Conservation (phyloP, 2,888 invertebrate species). For the Mongoloraphidia duomilia region DNA sequence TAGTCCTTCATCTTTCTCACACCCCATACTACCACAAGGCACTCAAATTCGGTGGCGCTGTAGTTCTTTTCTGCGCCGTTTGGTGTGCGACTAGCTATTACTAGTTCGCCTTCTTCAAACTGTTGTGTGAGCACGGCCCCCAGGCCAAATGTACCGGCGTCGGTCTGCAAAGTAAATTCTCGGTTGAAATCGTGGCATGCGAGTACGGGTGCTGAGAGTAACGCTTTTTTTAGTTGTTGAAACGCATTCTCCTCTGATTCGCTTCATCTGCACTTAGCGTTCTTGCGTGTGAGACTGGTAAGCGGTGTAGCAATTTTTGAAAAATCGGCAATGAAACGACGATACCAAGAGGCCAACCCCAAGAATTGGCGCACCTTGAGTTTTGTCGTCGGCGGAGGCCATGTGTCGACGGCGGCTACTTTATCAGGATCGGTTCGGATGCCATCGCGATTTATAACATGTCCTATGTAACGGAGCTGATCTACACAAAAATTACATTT, state of each 20-base stretch:
- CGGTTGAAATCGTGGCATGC: not conserved
- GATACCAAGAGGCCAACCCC: too few species aligned
- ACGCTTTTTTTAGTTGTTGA: too few species aligned
- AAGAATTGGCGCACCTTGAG: too few species aligned
- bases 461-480: too few species aligned
- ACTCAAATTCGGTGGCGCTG: constrained; percentile 3
- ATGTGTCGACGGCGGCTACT: not conserved
- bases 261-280: not conserved
- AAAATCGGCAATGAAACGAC: too few species aligned
- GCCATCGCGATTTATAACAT: too few species aligned
- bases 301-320: too few species aligned
- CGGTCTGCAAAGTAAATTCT: constrained; percentile 10
- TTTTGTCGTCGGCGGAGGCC: not conserved
- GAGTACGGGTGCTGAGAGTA: constrained; percentile 2
- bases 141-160: constrained; percentile 4
- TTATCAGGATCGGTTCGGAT: not conserved
- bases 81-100: constrained; percentile 8
- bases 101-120: constrained; percentile 1
- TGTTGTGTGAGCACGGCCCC: constrained; percentile 8
- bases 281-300: not conserved
- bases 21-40: constrained; percentile 9
- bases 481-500: too few species aligned
- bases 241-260: not conserved
- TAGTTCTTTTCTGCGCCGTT: constrained; percentile 9
- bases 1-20: constrained; percentile 13